Conservation (phyloP, 1,140 invertebrate species). For the Drosophila simulans region DNA sequence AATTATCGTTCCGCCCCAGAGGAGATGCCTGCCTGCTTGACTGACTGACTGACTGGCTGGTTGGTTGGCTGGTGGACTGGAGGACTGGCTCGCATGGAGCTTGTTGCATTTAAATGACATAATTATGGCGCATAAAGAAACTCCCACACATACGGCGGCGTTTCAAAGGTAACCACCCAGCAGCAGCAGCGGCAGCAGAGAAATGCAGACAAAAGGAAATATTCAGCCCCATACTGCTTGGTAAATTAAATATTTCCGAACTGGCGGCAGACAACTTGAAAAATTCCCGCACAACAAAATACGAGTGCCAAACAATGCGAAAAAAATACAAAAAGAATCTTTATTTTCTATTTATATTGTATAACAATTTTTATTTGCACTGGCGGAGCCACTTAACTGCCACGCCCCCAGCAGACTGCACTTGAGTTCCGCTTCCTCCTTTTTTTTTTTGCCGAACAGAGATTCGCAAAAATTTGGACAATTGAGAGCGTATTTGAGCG, state of each 20-base stretch:
- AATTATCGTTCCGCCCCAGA: slow-evolving; percentile 67
- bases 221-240: background rate
- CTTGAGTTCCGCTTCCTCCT: slow-evolving; percentile 19
- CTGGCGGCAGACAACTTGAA: slow-evolving; percentile 71
- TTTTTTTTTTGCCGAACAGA: slow-evolving; percentile 1
- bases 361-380: slow-evolving; percentile 79
- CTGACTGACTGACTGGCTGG: slow-evolving; percentile 34
- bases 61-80: slow-evolving; percentile 25
- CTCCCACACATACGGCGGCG: slow-evolving; percentile 67
- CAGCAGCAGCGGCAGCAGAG: background rate
- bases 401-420: slow-evolving; percentile 40
- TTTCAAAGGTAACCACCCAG: slow-evolving; percentile 51
- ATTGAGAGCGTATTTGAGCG: slow-evolving; percentile 82
- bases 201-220: slow-evolving; percentile 18
- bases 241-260: slow-evolving; percentile 68
- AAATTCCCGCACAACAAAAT: slow-evolving; percentile 51
- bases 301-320: slow-evolving; percentile 38
- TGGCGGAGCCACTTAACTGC: slow-evolving; percentile 57
- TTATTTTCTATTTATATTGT: slow-evolving; percentile 78
- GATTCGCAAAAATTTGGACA: slow-evolving; percentile 69
- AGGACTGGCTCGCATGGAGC: slow-evolving; percentile 45
- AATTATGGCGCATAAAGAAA: slow-evolving; percentile 79
- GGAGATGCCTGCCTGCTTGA: slow-evolving; percentile 35
- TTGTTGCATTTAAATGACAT: slow-evolving; percentile 83
- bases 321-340: slow-evolving; percentile 34